These are phyloP conservation scores for Promerops cafer DNA, from an alignment of 2,113 vertebrate species.

Conservation along the genomic window DNA sequence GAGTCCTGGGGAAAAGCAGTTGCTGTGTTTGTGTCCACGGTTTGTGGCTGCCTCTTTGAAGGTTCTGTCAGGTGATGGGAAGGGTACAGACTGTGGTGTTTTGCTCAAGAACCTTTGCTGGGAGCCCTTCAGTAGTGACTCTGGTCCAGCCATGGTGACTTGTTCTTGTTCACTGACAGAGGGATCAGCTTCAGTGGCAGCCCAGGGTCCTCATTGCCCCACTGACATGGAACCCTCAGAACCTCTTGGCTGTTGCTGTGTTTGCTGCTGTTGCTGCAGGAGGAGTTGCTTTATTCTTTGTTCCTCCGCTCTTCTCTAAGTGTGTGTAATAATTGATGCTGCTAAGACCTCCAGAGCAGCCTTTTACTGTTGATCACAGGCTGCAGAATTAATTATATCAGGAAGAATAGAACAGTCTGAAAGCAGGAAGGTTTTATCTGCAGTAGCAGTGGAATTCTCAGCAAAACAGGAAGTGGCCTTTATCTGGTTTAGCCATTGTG, in stretches of 20 bases:
- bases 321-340: neutral
- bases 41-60: neutral
- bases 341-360: neutral
- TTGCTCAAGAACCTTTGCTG: neutral
- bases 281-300: neutral
- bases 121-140: neutral
- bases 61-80: neutral
- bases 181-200: neutral
- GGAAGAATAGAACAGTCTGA: neutral
- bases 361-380: neutral
- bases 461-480: neutral
- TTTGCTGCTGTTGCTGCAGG: neutral
- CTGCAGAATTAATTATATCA: neutral
- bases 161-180: neutral
- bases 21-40: neutral
- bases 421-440: constrained; percentile 2
- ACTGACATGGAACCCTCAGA: neutral
- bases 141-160: neutral
- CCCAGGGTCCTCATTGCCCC: neutral
- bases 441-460: neutral
- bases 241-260: neutral
- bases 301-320: neutral
- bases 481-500: neutral
- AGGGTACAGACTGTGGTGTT: neutral
- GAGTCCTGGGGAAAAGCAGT: neutral